A percentile compares a stretch with the other conserved stretches of the same genome.
phyloP scores from a whole-genome alignment of 2,113 vertebrate species.

The Triplophysa siluroides region DNA sequence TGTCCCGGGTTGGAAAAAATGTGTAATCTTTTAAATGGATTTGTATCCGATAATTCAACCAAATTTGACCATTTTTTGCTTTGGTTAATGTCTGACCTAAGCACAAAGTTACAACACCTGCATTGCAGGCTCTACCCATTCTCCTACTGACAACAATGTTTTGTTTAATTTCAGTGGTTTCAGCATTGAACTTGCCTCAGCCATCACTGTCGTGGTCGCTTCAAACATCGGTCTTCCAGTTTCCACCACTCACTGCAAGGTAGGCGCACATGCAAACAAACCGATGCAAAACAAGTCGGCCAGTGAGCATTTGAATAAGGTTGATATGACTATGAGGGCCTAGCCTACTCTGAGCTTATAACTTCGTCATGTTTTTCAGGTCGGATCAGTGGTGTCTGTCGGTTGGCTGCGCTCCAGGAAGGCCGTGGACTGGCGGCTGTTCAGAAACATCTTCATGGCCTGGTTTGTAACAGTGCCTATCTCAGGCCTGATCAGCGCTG shows the following conservation, averaged over 20 bases:
- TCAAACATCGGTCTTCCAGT: slow-evolving; percentile 97
- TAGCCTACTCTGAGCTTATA: not conserved
- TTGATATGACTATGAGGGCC: slow-evolving; percentile 21
- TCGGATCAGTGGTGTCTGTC: slow-evolving; percentile 94
- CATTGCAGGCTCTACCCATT: not conserved
- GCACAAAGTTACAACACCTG: not conserved
- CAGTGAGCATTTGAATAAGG: slow-evolving; percentile 38
- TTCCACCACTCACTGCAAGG: slow-evolving; percentile 98
- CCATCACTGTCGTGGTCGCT: slow-evolving; percentile 91
- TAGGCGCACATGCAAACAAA: slow-evolving; percentile 65
- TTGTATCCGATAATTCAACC: too few relatives aligned
- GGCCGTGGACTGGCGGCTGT: slow-evolving; percentile 94
- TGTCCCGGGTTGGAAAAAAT: too few relatives aligned
- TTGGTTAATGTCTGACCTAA: not conserved
- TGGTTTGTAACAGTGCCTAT: slow-evolving; percentile 99
- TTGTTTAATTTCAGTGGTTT: slow-evolving; percentile 81
- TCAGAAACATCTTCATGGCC: slow-evolving; percentile 97
- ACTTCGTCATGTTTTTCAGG: slow-evolving; percentile 67
- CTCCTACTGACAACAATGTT: not conserved
- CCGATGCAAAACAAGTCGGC: slow-evolving; percentile 43
- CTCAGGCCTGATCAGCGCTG: slow-evolving; percentile 91
- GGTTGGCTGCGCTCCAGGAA: slow-evolving; percentile 95
- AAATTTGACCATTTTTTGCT: too few relatives aligned
- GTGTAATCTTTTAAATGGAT: too few relatives aligned
- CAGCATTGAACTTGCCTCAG: slow-evolving; percentile 97